Conservation (phyloP, 2,797 vertebrate genomes). For the Cottoperca gobio region DNA sequence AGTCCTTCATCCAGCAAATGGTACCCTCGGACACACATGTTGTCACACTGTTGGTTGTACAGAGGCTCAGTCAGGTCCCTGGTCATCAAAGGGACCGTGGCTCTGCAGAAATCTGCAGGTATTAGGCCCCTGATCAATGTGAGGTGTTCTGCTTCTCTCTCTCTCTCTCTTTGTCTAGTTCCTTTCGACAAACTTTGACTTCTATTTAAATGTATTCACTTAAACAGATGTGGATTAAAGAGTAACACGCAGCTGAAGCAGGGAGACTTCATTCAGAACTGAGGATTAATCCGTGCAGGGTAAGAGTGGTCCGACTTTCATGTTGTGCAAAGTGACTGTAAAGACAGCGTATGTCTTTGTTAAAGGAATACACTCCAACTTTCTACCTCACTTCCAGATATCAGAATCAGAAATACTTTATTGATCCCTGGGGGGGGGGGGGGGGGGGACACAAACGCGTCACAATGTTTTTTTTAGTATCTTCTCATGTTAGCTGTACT, state of each 20-base stretch:
- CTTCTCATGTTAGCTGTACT: too few species aligned
- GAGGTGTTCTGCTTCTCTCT: constrained; percentile 7
- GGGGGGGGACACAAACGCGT: too few species aligned
- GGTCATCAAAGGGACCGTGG: constrained; percentile 39
- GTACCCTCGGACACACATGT: not conserved
- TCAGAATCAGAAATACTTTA: too few species aligned
- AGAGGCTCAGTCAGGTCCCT: not conserved
- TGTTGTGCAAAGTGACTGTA: not conserved
- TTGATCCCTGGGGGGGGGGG: too few species aligned
- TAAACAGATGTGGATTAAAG: constrained; percentile 23
- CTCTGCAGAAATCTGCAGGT: constrained; percentile 27
- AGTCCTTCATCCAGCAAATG: not conserved
- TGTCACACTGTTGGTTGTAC: not conserved
- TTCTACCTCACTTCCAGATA: not conserved
- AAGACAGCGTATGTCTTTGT: not conserved
- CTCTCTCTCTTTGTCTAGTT: constrained; percentile 20
- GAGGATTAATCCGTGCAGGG: constrained; percentile 1
- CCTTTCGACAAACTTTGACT: constrained; percentile 43
- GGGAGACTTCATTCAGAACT: constrained; percentile 2
- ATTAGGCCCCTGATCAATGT: constrained; percentile 14
- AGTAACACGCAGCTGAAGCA: constrained; percentile 19
- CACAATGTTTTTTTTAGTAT: not conserved
- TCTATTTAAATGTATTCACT: constrained; percentile 31
- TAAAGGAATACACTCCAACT: not conserved
- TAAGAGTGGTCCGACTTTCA: not conserved